Percentiles rank a stretch among this genome's conserved stretches.
Conservation (phyloP, 2,797 vertebrate genomes). For the Tolypeutes matacus region DNA sequence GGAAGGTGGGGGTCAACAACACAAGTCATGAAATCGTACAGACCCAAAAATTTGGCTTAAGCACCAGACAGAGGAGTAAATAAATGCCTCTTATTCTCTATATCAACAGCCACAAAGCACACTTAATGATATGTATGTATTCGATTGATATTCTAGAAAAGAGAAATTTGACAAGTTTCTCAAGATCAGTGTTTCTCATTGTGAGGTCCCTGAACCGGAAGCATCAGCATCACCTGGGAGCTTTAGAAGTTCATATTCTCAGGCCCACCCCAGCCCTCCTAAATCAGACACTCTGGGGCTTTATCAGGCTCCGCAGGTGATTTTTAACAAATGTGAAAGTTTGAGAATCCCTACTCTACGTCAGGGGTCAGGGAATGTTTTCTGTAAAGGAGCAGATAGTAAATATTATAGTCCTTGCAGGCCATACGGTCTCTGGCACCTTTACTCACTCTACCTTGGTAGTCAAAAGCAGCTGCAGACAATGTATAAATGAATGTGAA, state of each 20-base stretch:
- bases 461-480: not conserved
- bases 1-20: not conserved
- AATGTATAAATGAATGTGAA: not conserved
- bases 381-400: not conserved
- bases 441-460: not conserved
- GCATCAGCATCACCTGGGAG: not conserved
- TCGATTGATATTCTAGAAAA: not conserved
- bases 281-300: not conserved
- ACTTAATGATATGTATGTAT: not conserved
- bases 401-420: not conserved
- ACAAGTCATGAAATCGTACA: not conserved
- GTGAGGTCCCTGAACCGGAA: not conserved
- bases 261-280: not conserved
- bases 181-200: not conserved
- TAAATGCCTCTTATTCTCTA: not conserved
- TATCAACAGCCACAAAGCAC: not conserved
- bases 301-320: not conserved
- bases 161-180: not conserved
- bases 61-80: not conserved
- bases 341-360: not conserved
- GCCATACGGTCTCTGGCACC: not conserved
- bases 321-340: not conserved
- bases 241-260: not conserved
- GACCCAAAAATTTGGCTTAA: not conserved
- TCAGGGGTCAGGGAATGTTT: not conserved